phyloP scores from a whole-genome alignment of 2,888 invertebrate species.

The Leptopilina myrica region DNA sequence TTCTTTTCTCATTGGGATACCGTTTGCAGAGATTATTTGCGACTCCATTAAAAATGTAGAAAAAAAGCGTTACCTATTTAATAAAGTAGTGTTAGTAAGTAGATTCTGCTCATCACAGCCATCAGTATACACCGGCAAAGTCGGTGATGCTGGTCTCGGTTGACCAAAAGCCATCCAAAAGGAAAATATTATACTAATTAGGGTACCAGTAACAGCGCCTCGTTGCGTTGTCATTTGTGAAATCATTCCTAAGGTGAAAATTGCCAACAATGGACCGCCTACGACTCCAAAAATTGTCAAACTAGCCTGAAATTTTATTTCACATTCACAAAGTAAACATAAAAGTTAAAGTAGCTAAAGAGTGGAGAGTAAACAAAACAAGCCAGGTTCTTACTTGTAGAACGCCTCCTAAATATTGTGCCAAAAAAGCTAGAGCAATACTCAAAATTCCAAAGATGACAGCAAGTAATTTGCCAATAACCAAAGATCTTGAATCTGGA shows the following conservation, averaged over 20 bases:
- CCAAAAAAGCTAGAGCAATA: slow-evolving; percentile 86
- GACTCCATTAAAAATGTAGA: too few relatives aligned
- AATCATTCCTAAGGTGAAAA: slow-evolving; percentile 92
- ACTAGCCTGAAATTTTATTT: slow-evolving; percentile 80
- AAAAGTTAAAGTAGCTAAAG: too few relatives aligned
- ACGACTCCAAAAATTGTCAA: slow-evolving; percentile 91
- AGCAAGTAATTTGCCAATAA: slow-evolving; percentile 80
- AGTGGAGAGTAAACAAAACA: neutral
- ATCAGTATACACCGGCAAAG: slow-evolving; percentile 80
- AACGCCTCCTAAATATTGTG: slow-evolving; percentile 73
- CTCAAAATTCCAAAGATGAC: slow-evolving; percentile 85
- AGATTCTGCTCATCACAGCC: slow-evolving; percentile 77
- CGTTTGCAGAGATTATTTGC: too few relatives aligned
- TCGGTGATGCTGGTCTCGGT: slow-evolving; percentile 82
- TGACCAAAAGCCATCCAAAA: slow-evolving; percentile 92
- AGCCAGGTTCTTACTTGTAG: slow-evolving; percentile 79
- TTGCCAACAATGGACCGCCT: slow-evolving; percentile 89
- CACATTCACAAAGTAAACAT: too few relatives aligned
- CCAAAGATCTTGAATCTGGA: slow-evolving; percentile 44
- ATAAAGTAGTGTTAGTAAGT: neutral
- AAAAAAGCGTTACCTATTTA: slow-evolving; percentile 3
- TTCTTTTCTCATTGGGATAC: too few relatives aligned
- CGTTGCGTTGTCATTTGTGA: slow-evolving; percentile 84
- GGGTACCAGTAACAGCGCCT: slow-evolving; percentile 84
- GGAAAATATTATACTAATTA: slow-evolving; percentile 82